Conservation (phyloP, 2,797 vertebrate genomes). For the Arnoldichthys spilopterus region DNA sequence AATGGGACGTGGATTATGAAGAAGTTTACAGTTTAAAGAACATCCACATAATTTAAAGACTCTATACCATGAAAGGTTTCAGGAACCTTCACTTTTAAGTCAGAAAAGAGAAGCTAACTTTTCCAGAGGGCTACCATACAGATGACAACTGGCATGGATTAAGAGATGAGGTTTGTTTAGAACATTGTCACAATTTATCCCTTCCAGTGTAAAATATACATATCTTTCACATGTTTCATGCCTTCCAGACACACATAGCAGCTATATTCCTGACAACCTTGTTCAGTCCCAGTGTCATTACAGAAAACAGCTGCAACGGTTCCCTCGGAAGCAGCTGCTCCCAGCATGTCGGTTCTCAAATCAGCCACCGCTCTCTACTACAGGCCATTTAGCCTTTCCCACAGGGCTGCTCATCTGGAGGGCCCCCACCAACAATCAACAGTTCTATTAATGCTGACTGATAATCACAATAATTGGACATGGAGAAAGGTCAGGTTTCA, state of each 20-base stretch:
- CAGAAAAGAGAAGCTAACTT: not conserved
- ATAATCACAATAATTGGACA: slow-evolving; percentile 33
- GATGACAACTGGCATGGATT: not conserved
- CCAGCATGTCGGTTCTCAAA: slow-evolving; percentile 8
- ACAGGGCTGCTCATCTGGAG: not conserved
- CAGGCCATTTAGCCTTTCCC: not conserved
- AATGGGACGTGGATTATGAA: not conserved
- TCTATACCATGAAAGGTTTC: too few species aligned
- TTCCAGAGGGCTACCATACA: not conserved
- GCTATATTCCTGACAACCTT: slow-evolving; percentile 17
- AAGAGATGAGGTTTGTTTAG: slow-evolving; percentile 35
- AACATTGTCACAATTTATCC: slow-evolving; percentile 33
- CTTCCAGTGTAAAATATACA: slow-evolving; percentile 38
- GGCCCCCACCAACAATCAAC: slow-evolving; percentile 20
- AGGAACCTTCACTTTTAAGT: not conserved
- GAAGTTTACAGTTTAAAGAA: too few species aligned
- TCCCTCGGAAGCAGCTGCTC: not conserved
- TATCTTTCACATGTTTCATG: slow-evolving; percentile 18
- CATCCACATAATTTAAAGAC: too few species aligned
- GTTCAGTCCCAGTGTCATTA: slow-evolving; percentile 20
- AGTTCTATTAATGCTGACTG: slow-evolving; percentile 28
- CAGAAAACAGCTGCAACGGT: not conserved
- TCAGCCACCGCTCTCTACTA: slow-evolving; percentile 5
- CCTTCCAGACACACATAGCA: slow-evolving; percentile 21
- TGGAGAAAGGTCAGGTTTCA: slow-evolving; percentile 34